Base-by-base conservation (phyloP, 2,797 vertebrate genomes). In the Gambelia wislizenii region DNA sequence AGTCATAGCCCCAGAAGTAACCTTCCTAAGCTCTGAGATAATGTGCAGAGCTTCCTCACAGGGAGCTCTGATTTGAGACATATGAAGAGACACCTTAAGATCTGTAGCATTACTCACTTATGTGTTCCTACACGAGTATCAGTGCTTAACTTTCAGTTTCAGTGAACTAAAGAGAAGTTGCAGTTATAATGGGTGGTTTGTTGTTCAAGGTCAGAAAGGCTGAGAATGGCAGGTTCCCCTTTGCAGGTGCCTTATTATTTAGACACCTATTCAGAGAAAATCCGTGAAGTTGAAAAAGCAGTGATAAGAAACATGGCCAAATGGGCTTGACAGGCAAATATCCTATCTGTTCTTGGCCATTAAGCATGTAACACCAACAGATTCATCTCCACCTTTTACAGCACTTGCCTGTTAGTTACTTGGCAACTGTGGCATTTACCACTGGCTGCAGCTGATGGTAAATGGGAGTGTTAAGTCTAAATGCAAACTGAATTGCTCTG, bases 351-450 rank as follows among this genome's bases (percentile, higher is more conserved):
- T 64, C 88, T 87, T 64, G 70, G 74, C 85, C 87, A 47, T 80
- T 86, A 74, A 89, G 86, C 88, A 83, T 56, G 91, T 88, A 1
- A 2, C 27, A 83, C 83, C 87, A 87, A 25, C 79, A 91, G 89
- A 78, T 83, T 84, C 30, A 89, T 69, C 64, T 79, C 88, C n/a
- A 88, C 56, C 78, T 84, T 88, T 87, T 39, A 85, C 85, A 87
- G 81, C 47, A 12, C 59, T 90, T 95, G 96, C 96, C 95, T 96
- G 85, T 86, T 79, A 83, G 96, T 98, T 97, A 96, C 97, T 95
- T 96, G 94, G 97, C 96, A 96, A 97, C 96, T 10, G 93, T 75
- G 90, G 86, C 80, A 52, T 88, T 83, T 90, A 87, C 87, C 78
- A 8, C 79, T 2, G 91, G 85, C 61, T 87, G 91, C 85, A 76